These are phyloP conservation scores for Mormyrus lacerda DNA, from an alignment of 2,113 vertebrate genomes.

Conservation along the genomic window DNA sequence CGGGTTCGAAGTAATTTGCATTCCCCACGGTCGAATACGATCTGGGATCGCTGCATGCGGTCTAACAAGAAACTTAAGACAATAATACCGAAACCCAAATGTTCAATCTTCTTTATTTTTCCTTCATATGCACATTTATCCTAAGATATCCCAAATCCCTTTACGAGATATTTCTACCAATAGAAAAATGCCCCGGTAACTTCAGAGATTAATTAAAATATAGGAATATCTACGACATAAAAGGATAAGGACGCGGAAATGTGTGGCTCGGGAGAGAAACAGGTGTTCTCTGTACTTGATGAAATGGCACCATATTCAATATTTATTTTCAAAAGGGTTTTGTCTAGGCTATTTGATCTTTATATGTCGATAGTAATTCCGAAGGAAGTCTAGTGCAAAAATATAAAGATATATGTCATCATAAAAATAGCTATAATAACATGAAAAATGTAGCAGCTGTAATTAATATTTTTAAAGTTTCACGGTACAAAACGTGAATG, in stretches of 20 bases:
- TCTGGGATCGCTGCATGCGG: not conserved
- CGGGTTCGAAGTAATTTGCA: not conserved
- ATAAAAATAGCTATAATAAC: not conserved
- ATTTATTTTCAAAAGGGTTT: not conserved
- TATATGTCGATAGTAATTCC: not conserved
- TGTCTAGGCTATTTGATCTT: not conserved
- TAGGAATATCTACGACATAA: not conserved
- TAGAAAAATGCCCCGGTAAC: not conserved
- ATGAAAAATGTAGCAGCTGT: not conserved
- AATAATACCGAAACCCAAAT: not conserved
- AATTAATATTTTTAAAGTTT: not conserved
- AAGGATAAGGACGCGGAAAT: not conserved
- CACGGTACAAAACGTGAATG: not conserved
- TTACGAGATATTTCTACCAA: not conserved
- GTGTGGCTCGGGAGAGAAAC: not conserved
- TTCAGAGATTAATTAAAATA: not conserved
- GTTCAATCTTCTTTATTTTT: not conserved
- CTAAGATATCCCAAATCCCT: not conserved
- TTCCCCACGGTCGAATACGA: not conserved
- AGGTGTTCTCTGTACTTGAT: slow-evolving; percentile 1
- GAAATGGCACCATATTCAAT: not conserved
- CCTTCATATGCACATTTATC: not conserved
- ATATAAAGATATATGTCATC: not conserved
- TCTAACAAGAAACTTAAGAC: not conserved
- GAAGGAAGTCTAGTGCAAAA: not conserved